Percentiles rank a stretch among this genome's conserved stretches.
Evolutionary conservation across 1,140 invertebrate species (phyloP).

Genomic region (Asbolus verrucosus): DNA sequence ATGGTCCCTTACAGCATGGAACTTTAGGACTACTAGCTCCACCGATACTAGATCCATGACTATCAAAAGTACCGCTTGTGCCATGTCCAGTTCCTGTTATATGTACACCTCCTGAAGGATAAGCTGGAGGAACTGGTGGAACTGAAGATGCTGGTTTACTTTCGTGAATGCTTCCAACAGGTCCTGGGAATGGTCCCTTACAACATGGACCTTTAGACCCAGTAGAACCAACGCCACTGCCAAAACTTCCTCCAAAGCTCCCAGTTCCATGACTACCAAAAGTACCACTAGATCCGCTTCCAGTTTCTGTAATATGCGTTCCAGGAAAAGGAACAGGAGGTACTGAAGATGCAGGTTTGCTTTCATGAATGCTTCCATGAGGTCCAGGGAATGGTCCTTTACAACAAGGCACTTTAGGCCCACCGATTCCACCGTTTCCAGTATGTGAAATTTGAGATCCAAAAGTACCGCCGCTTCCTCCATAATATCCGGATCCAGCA

Average conservation of each 20-base stretch:
- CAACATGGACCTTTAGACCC: not conserved
- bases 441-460: no score
- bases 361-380: conserved; percentile 31
- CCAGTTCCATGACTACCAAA: not conserved
- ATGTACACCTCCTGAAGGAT: not conserved
- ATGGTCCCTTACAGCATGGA: conserved; percentile 52
- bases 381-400: conserved; percentile 43
- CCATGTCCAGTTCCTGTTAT: conserved; percentile 7
- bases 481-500: not conserved
- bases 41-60: not conserved
- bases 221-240: not conserved
- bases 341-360: conserved; percentile 40
- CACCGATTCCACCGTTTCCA: conserved; percentile 3
- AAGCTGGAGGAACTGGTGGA: conserved; percentile 15
- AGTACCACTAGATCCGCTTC: not conserved
- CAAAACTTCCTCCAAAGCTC: not conserved
- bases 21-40: not conserved
- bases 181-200: conserved; percentile 32
- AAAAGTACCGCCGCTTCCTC: conserved; percentile 2
- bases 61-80: not conserved
- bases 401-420: conserved; percentile 15
- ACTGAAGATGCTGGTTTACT: conserved; percentile 38
- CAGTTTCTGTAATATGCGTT: not conserved
- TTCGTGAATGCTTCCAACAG: conserved; percentile 43
- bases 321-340: conserved; percentile 4